Percentiles rank a stretch among this genome's conserved stretches.
phyloP scores from a whole-genome alignment of 2,888 invertebrate genomes.

The Galerucella pusilla region DNA sequence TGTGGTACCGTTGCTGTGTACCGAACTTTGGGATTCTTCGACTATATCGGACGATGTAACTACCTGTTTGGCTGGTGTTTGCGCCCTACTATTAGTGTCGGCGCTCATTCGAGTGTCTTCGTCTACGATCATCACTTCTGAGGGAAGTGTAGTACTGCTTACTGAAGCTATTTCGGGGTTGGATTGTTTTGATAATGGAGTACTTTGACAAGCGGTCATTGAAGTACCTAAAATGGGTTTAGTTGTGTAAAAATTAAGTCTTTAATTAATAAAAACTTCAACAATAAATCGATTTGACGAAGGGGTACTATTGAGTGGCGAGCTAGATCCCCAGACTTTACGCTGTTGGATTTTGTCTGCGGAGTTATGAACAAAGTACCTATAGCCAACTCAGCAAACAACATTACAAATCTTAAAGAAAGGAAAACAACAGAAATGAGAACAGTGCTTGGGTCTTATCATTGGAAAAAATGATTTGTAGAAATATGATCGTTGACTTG shows the following conservation, averaged over 20 bases:
- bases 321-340: too few species aligned
- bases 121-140: slow-evolving; percentile 72
- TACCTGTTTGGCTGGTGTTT: slow-evolving; percentile 62
- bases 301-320: too few species aligned
- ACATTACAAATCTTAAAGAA: too few species aligned
- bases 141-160: slow-evolving; percentile 40
- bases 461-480: too few species aligned
- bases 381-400: too few species aligned
- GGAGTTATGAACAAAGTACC: too few species aligned
- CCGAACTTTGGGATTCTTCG: slow-evolving; percentile 87
- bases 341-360: too few species aligned
- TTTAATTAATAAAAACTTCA: too few species aligned
- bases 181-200: slow-evolving; percentile 14
- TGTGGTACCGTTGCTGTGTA: slow-evolving; percentile 78
- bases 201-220: slow-evolving; percentile 21
- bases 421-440: too few species aligned
- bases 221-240: slow-evolving; percentile 17
- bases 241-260: not conserved
- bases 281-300: too few species aligned
- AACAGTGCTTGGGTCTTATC: too few species aligned
- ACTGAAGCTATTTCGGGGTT: slow-evolving; percentile 32
- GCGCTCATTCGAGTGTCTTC: slow-evolving; percentile 83
- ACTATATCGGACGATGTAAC: slow-evolving; percentile 53
- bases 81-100: slow-evolving; percentile 66
- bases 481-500: too few species aligned